A percentile compares a stretch with the other conserved stretches of the same genome.
These are phyloP conservation scores for Calliphora vomitoria DNA, from an alignment of 2,888 invertebrate species.

Conservation along the genomic window DNA sequence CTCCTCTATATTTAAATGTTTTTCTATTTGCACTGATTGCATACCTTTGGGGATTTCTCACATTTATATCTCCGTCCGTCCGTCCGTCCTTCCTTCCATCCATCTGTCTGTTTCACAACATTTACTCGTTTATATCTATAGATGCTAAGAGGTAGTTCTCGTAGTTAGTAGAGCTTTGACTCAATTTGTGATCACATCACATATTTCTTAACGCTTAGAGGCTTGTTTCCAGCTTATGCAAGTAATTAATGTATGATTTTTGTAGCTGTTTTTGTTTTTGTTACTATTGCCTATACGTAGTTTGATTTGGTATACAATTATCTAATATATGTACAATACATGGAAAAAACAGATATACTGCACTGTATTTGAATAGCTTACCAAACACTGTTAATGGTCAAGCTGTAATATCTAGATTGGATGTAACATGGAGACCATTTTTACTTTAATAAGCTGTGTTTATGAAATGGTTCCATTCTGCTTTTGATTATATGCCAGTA, in stretches of 20 bases:
- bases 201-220: conserved; percentile 72
- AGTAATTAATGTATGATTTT: conserved; percentile 72
- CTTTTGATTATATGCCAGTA: no score
- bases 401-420: no score
- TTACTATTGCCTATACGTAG: conserved; percentile 2
- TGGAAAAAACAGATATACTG: conserved; percentile 27
- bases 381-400: background rate
- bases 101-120: conserved; percentile 54
- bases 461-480: no score
- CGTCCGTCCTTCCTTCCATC: conserved; percentile 3
- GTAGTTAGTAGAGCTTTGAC: conserved; percentile 63
- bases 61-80: conserved; percentile 58
- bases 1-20: conserved; percentile 61
- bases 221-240: conserved; percentile 65
- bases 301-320: conserved; percentile 59
- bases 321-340: conserved; percentile 9
- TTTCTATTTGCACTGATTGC: conserved; percentile 66
- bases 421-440: no score
- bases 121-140: conserved; percentile 26
- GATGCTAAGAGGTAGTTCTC: conserved; percentile 28
- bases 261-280: conserved; percentile 32
- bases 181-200: conserved; percentile 70
- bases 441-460: no score
- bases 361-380: conserved; percentile 18
- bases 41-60: conserved; percentile 74